phyloP scores from a whole-genome alignment of 2,797 vertebrate species.

The Molossus molossus region DNA sequence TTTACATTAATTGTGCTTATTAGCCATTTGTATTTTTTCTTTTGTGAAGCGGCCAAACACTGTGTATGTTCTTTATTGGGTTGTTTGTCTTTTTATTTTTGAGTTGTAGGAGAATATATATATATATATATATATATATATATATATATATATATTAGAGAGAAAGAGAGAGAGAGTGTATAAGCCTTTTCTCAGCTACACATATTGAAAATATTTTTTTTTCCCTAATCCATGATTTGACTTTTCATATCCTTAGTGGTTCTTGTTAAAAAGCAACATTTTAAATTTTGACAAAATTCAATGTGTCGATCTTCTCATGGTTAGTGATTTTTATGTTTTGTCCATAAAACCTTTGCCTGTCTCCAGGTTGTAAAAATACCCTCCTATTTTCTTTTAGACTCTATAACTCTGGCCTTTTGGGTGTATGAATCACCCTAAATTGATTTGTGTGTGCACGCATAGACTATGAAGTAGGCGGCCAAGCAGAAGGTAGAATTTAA shows the following conservation, averaged over 20 bases:
- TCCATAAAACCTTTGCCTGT: not conserved
- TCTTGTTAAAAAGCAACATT: constrained; percentile 55
- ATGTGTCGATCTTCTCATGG: not conserved
- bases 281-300: constrained; percentile 29
- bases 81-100: not conserved
- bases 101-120: no score
- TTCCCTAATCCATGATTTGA: not conserved
- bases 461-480: not conserved
- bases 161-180: not conserved
- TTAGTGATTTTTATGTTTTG: constrained; percentile 25
- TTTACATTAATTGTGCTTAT: not conserved
- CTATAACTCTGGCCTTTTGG: constrained; percentile 20
- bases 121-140: not conserved
- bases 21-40: not conserved
- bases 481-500: constrained; percentile 50
- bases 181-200: not conserved
- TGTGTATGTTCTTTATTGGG: not conserved
- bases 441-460: not conserved
- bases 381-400: not conserved
- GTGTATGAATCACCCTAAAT: constrained; percentile 21
- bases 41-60: not conserved
- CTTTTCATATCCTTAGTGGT: not conserved
- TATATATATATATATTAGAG: no score
- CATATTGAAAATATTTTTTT: not conserved
- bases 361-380: not conserved